Evolutionary conservation across 2,797 vertebrate genomes (phyloP).

Genomic region (Liparis tanakae): DNA sequence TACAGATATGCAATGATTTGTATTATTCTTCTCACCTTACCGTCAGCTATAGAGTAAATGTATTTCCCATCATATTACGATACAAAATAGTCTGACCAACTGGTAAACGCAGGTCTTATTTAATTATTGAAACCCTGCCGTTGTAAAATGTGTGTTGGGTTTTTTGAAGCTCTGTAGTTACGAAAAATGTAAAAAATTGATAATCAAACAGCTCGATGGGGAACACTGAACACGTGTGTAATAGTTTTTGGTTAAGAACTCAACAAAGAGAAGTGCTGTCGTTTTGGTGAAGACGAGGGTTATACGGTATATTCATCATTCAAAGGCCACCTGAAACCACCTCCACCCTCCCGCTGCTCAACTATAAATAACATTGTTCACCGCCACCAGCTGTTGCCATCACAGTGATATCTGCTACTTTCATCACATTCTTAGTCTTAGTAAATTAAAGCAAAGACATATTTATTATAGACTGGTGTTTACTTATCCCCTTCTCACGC

Average conservation of each 20-base stretch:
- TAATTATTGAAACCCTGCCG: background rate
- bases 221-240: background rate
- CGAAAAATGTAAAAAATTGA: background rate
- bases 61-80: conserved; percentile 3
- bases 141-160: background rate
- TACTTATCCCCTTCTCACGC: conserved; percentile 33
- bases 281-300: conserved; percentile 44
- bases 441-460: conserved; percentile 59
- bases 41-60: background rate
- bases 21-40: background rate
- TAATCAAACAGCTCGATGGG: conserved; percentile 11
- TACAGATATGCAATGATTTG: background rate
- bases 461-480: conserved; percentile 47
- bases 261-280: conserved; percentile 30
- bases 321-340: conserved; percentile 57
- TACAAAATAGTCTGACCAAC: background rate
- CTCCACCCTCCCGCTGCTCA: conserved; percentile 47
- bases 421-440: conserved; percentile 77
- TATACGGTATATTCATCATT: conserved; percentile 46
- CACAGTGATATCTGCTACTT: conserved; percentile 79
- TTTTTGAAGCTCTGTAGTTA: background rate
- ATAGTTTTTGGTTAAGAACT: conserved; percentile 6
- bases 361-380: conserved; percentile 73
- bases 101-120: conserved; percentile 2
- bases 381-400: conserved; percentile 47